phyloP scores from a whole-genome alignment of 2,113 vertebrate genomes.

The Rhadina sibilatrix region DNA sequence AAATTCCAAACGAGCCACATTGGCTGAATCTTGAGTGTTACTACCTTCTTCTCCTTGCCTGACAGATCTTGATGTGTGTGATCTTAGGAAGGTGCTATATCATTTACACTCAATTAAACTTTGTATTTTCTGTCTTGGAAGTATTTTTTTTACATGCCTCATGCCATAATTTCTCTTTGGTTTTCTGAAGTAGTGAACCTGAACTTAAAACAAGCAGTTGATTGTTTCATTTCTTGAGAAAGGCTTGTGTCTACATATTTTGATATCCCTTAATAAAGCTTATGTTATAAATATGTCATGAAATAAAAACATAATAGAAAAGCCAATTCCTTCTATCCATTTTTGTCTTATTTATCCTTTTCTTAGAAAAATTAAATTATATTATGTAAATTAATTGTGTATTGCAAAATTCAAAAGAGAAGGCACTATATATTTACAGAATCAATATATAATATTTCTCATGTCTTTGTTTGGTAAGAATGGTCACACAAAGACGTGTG shows the following conservation, averaged over 20 bases:
- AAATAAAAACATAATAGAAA: background rate
- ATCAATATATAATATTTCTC: background rate
- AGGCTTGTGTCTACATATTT: background rate
- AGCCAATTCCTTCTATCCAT: background rate
- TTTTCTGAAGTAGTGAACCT: background rate
- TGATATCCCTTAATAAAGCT: background rate
- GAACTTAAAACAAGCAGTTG: background rate
- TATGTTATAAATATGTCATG: background rate
- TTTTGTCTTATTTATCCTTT: background rate
- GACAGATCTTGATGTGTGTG: background rate
- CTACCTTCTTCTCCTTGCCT: background rate
- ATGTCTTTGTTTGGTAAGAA: background rate
- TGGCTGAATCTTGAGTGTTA: background rate
- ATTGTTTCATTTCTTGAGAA: background rate
- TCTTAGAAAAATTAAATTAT: background rate
- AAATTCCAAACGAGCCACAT: background rate
- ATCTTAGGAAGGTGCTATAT: background rate
- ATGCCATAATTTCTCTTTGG: background rate
- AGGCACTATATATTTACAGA: background rate
- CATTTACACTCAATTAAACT: background rate
- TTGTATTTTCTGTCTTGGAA: background rate
- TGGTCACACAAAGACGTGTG: rapidly evolving
- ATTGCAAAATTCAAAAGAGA: background rate
- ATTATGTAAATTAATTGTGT: background rate
- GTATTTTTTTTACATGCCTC: background rate